Conservation (phyloP, 2,888 invertebrate genomes). For the Sicus ferrugineus region DNA sequence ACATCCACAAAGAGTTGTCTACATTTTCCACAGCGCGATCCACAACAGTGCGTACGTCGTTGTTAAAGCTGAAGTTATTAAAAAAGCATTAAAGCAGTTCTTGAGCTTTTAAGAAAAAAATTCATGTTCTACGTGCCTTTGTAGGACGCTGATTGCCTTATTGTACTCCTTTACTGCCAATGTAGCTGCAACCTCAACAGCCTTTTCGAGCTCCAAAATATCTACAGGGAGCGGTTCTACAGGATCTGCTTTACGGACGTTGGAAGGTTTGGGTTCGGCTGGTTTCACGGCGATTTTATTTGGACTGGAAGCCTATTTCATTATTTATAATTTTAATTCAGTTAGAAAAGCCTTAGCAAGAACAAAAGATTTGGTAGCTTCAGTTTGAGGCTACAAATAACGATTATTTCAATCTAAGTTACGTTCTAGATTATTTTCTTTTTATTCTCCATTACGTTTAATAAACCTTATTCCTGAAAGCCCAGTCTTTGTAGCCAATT, state of each 20-base stretch:
- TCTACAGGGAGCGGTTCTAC: conserved; percentile 63
- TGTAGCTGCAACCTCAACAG: conserved; percentile 68
- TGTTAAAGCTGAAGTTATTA: conserved; percentile 62
- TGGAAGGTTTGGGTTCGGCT: background rate
- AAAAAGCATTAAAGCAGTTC: background rate
- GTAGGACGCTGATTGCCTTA: conserved; percentile 69
- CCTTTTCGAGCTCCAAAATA: conserved; percentile 68
- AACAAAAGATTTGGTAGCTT: background rate
- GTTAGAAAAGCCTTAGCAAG: background rate
- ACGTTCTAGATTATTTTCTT: background rate
- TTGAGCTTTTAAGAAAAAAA: conserved; percentile 11
- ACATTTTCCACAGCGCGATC: conserved; percentile 71
- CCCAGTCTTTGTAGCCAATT: too few relatives aligned
- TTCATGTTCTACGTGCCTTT: conserved; percentile 53
- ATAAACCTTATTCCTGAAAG: too few relatives aligned
- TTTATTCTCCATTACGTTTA: too few relatives aligned
- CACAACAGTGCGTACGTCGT: conserved; percentile 67
- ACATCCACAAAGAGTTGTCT: conserved; percentile 68
- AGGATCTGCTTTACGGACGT: conserved; percentile 27
- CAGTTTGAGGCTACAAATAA: background rate
- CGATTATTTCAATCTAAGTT: background rate
- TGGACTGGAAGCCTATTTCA: background rate
- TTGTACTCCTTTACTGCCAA: conserved; percentile 75
- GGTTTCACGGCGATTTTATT: background rate
- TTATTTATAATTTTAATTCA: background rate